Evolutionary conservation across 1,140 invertebrate genomes (phyloP).

Genomic region (Polypedilum vanderplanki): DNA sequence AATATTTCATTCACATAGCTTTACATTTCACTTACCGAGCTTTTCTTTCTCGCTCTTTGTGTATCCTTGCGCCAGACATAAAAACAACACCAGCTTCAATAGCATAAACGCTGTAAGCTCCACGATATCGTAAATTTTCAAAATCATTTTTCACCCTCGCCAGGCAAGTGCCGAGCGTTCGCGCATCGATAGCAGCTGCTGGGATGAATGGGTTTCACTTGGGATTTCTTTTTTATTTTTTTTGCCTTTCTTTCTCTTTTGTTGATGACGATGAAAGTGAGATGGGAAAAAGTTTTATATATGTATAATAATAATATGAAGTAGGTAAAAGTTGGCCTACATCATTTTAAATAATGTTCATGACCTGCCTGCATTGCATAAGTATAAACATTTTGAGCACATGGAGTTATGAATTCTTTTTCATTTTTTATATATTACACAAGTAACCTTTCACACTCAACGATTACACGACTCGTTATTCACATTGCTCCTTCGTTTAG

Average conservation of each 20-base stretch:
- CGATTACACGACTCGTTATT: not conserved
- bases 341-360: slow-evolving; percentile 24
- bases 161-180: not conserved
- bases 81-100: slow-evolving; percentile 25
- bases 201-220: not conserved
- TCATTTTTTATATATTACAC: not conserved
- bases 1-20: not conserved
- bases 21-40: not conserved
- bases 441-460: not conserved
- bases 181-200: not conserved
- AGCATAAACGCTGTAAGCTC: slow-evolving; percentile 19
- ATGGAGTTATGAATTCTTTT: not conserved
- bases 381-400: too few species aligned
- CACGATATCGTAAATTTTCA: slow-evolving; percentile 26
- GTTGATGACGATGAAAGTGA: not conserved
- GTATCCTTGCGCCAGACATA: slow-evolving; percentile 23
- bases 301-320: slow-evolving; percentile 21
- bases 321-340: slow-evolving; percentile 1
- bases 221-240: too few species aligned
- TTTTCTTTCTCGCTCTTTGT: slow-evolving; percentile 17
- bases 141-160: slow-evolving; percentile 21
- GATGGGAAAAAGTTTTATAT: not conserved
- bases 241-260: not conserved
- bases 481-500: not conserved
- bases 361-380: not conserved